phyloP scores from a whole-genome alignment of 2,888 invertebrate genomes.

The Yponomeuta evonymella region DNA sequence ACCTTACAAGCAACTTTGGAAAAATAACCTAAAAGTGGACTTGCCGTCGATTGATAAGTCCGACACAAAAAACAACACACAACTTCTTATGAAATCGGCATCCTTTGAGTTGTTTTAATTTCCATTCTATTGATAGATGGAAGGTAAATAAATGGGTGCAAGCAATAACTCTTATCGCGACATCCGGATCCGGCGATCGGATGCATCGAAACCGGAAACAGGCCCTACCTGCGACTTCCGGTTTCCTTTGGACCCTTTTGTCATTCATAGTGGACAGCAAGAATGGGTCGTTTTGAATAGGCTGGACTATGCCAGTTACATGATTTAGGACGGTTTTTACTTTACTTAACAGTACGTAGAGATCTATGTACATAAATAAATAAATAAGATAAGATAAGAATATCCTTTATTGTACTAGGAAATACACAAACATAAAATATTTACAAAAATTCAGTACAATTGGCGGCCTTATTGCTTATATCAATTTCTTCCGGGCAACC shows the following conservation, averaged over 20 bases:
- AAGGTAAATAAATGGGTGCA: background rate
- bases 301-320: background rate
- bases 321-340: background rate
- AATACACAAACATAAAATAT: no score
- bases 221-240: slow-evolving; percentile 44
- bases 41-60: no score
- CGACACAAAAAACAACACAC: no score
- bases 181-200: slow-evolving; percentile 6
- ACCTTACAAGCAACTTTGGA: no score
- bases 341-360: background rate
- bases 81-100: no score
- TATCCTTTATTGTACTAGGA: no score
- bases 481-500: no score
- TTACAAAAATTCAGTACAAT: no score
- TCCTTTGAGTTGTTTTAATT: background rate
- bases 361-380: no score
- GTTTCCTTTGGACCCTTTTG: slow-evolving; percentile 19
- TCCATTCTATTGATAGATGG: background rate
- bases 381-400: no score
- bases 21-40: no score
- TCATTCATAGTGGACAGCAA: background rate
- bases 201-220: slow-evolving; percentile 34
- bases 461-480: no score
- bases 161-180: slow-evolving; percentile 8
- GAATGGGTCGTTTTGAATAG: background rate